Base-by-base conservation (phyloP, 2,888 invertebrate species). In the Oithona nana region DNA sequence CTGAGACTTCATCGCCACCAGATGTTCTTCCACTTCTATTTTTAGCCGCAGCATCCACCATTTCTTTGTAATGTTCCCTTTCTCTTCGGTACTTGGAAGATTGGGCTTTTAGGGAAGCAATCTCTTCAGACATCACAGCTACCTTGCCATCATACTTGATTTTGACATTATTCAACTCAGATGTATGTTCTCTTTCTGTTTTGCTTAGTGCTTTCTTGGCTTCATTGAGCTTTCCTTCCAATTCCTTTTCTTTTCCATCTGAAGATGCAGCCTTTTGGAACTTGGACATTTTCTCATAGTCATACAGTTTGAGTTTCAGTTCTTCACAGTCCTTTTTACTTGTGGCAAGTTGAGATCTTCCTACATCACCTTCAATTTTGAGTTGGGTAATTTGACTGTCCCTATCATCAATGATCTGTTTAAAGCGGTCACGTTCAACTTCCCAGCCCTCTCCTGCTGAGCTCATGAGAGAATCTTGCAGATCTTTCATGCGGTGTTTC, bases 11-110 rank as follows among this genome's bases (percentile, higher is more conserved):
- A 69, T 86, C 87, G 64, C 67, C 68, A 50, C 68, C 58, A 71
- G 81, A 79, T 1, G 84, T 83, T 57, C 78, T 76, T 62, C 80
- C 76, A 54, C 79, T 68, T 68, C 66, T 69, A 68, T 63, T 70
- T 73, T 85, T 85, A 71, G 89, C 88, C 1, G 89, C 86, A 13
- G 84, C 83, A 70, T 89, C 88, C 50, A 90, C 73, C 83, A 92
- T 87, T 71, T 89, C 88, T 67, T 87, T 86, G 70, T 86, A 89
- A 60, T 85, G 84, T 71, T 92, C 90, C 62, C 88, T 79, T 73
- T 92, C 92, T 64, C 88, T 78, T 71, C 87, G 86, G 71, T 89
- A 88, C 68, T 87, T 79, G 26, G 83, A 70, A 67, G 84, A 81
- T 77, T 86, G 86, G 66, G 79, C 79, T 72, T 89, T 89, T 69